Percentiles rank a stretch among this genome's conserved stretches.
phyloP scores from a whole-genome alignment of 2,888 invertebrate genomes.

The Drosophila picticornis region DNA sequence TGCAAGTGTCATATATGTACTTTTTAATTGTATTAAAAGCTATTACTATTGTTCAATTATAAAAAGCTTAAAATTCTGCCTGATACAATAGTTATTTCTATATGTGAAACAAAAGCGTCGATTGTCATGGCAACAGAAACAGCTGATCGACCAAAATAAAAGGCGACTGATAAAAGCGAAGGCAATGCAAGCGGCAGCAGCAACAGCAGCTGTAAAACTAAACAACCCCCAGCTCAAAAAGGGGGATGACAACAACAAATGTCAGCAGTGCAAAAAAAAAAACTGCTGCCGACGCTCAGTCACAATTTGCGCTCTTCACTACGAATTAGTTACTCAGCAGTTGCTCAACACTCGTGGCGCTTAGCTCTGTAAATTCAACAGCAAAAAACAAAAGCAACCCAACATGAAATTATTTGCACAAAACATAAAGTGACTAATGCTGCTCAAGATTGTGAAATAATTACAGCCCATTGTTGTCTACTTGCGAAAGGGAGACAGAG shows the following conservation, averaged over 20 bases:
- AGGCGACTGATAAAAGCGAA: constrained; percentile 18
- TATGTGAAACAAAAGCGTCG: background rate
- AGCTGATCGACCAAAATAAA: constrained; percentile 41
- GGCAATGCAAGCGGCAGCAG: constrained; percentile 15
- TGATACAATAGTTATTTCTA: constrained; percentile 3
- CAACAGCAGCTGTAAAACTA: constrained; percentile 42
- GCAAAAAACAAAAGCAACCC: background rate
- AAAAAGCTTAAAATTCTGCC: constrained; percentile 9
- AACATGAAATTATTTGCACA: constrained; percentile 10
- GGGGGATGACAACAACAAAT: constrained; percentile 32
- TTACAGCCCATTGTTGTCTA: constrained; percentile 7
- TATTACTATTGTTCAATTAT: constrained; percentile 9
- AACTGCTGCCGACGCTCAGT: constrained; percentile 38
- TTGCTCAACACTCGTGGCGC: constrained; percentile 13
- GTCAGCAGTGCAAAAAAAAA: constrained; percentile 41
- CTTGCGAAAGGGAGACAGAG: background rate
- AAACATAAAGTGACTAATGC: constrained; percentile 20
- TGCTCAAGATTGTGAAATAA: constrained; percentile 60
- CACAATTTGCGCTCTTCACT: constrained; percentile 17
- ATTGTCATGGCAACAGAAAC: constrained; percentile 31
- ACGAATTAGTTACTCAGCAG: constrained; percentile 15
- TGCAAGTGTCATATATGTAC: background rate
- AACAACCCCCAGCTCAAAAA: constrained; percentile 37
- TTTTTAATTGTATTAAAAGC: constrained; percentile 6
- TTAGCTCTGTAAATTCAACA: constrained; percentile 5